phyloP scores from a whole-genome alignment of 2,113 vertebrate species.

The Furnarius figulus region DNA sequence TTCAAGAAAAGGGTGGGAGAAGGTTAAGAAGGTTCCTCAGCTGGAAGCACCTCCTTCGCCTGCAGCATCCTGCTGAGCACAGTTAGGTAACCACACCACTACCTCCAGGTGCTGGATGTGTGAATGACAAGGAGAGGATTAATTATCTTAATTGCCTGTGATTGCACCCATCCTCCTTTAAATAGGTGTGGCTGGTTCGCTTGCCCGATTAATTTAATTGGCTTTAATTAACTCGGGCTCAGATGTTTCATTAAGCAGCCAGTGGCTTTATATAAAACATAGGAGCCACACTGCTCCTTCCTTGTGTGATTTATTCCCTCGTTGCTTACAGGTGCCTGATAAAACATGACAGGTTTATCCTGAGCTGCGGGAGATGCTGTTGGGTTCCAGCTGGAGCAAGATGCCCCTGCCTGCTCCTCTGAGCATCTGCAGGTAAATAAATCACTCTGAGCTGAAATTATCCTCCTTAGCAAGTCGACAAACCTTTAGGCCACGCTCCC shows the following conservation, averaged over 20 bases:
- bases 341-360: background rate
- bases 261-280: fast-evolving
- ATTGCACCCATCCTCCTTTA: background rate
- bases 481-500: background rate
- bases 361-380: background rate
- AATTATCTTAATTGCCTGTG: background rate
- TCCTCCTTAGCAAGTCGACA: background rate
- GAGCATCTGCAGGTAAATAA: background rate
- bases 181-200: background rate
- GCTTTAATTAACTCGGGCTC: background rate
- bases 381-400: background rate
- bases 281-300: background rate
- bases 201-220: background rate
- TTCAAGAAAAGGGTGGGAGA: background rate
- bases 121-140: background rate
- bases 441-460: background rate
- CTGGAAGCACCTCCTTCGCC: background rate
- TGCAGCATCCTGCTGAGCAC: background rate
- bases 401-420: background rate
- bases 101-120: background rate
- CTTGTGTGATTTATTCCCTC: background rate
- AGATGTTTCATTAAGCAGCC: background rate
- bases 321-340: background rate
- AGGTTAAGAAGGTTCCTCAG: background rate
- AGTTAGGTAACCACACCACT: background rate